Evolutionary conservation across 2,888 invertebrate genomes (phyloP).

Genomic region (Heliconius erato): DNA sequence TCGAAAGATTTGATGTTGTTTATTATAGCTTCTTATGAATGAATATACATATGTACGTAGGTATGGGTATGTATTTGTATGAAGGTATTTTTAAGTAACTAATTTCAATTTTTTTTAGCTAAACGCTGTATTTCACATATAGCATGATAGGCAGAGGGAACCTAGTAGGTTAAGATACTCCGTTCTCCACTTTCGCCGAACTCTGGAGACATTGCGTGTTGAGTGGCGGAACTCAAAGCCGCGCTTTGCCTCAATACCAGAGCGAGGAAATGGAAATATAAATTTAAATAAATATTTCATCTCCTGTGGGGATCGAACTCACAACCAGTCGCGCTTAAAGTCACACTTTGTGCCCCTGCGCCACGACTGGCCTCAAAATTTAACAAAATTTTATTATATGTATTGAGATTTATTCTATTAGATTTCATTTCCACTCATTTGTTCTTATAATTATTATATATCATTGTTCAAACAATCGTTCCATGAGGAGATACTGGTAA

Average conservation of each 20-base stretch:
- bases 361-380: neutral
- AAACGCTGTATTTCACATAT: no score
- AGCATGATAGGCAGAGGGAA: no score
- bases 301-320: neutral
- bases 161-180: neutral
- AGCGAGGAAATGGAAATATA: neutral
- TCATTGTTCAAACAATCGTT: neutral
- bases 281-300: no score
- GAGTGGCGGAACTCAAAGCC: no score
- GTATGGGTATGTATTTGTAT: no score
- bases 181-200: neutral
- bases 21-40: neutral
- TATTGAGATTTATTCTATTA: no score
- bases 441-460: neutral
- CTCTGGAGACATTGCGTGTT: no score
- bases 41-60: neutral
- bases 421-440: no score
- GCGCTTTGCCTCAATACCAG: no score
- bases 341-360: neutral
- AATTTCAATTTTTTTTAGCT: no score
- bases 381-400: no score
- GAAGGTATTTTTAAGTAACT: no score
- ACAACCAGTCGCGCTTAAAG: neutral
- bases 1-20: conserved; percentile 1
- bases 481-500: neutral